Percentiles rank a stretch among this genome's conserved stretches.
Evolutionary conservation across 2,888 invertebrate species (phyloP).

Genomic region (Trichopoda pennipes): DNA sequence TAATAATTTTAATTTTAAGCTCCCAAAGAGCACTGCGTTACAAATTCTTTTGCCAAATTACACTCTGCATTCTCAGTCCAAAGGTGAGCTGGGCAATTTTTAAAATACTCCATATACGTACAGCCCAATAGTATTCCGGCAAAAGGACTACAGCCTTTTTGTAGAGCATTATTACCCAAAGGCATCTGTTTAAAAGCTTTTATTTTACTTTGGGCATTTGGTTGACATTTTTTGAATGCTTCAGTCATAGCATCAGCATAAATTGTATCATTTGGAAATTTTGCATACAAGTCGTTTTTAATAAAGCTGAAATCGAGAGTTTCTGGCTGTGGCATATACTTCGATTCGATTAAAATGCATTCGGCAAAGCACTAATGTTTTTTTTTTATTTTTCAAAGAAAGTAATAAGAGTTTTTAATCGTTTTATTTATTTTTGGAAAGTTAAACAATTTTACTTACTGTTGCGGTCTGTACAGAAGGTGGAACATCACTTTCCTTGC

Average conservation of each 20-base stretch:
- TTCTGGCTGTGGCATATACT: constrained; percentile 73
- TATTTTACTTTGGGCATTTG: constrained; percentile 73
- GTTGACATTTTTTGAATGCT: constrained; percentile 76
- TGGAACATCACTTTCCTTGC: constrained; percentile 65
- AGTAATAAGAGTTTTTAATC: not conserved
- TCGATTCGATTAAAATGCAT: constrained; percentile 76
- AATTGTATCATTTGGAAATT: constrained; percentile 74
- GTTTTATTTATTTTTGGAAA: not conserved
- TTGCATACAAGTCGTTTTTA: constrained; percentile 72
- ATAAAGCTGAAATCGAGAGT: constrained; percentile 72
- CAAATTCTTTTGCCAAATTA: constrained; percentile 76
- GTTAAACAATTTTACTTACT: constrained; percentile 62
- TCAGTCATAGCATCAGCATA: constrained; percentile 75
- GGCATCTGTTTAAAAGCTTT: constrained; percentile 72
- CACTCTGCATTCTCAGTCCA: constrained; percentile 77
- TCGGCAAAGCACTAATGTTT: constrained; percentile 77
- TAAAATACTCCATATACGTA: constrained; percentile 79
- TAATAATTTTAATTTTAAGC: constrained; percentile 68
- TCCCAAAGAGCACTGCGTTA: constrained; percentile 76
- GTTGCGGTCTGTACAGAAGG: constrained; percentile 75
- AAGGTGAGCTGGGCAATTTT: constrained; percentile 77
- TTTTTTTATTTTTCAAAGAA: not conserved
- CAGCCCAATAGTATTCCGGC: constrained; percentile 78
- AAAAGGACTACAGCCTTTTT: constrained; percentile 76
- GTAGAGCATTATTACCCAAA: constrained; percentile 55